Evolutionary conservation across 2,113 vertebrate species (phyloP), one percentile per base, ranked within the genome.

Genomic region (Ursus arctos): DNA sequence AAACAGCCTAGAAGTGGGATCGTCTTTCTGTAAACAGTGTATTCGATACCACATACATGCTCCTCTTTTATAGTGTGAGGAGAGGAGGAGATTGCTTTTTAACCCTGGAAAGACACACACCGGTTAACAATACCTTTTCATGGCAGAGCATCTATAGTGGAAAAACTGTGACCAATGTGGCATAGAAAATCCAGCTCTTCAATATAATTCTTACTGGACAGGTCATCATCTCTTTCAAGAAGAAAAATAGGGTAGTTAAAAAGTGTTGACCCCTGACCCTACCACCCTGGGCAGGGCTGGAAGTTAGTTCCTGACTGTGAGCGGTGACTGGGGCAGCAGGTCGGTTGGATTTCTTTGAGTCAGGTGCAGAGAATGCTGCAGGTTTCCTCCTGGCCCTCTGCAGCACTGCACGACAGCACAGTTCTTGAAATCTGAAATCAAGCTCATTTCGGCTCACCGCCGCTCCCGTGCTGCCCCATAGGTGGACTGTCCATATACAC

Each of bases 11-110:
- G 16, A 91, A 49, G 71, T 26, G 49, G 74, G 47, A 11, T 71
- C 83, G 88, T 96, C 95, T 69, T 77, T 88, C 63, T 95, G 69
- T 93, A 81, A 93, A 79, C 36, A 76, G 12, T 81, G 4, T 57
- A 85, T 96, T 84, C 21, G 36, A 15, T 49, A 40, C n/a, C 5
- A 84, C 24, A 19, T 21, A 74, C 33, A 77, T 77, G 59, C 31
- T 47, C 74, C 18, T 76, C 49, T 76, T 81, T 57, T 43, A 65
- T 6, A 33, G 84, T 63, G n/a, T 40, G 4, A 19, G 28, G 49
- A 74, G 49, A 80, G 55, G 10, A 81, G 87, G 83, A 80, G 72
- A 69, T 74, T 7, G 3, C 57, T 92, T 63, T 83, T 83, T 57
- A 87, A 83, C 76, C n/a, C n/a, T 88, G 47, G 47, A 89, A 71